Evolutionary conservation across 1,140 invertebrate species (phyloP).

Genomic region (Pogonomyrmex barbatus): DNA sequence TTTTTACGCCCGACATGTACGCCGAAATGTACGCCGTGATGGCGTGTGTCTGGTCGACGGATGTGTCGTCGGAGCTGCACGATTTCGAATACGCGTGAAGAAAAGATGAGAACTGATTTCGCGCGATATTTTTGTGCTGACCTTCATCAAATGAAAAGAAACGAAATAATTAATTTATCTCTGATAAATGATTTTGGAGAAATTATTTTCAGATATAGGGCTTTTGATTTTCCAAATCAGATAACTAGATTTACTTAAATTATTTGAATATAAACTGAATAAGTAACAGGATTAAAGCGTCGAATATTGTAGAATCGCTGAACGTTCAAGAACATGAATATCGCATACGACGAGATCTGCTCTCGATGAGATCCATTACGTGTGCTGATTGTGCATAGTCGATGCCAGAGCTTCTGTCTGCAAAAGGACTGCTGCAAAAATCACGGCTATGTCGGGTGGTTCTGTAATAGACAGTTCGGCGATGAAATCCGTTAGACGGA

Average conservation of each 20-base stretch:
- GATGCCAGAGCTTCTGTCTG: neutral
- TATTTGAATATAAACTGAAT: neutral
- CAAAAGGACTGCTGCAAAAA: conserved; percentile 24
- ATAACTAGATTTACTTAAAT: neutral
- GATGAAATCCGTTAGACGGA: neutral
- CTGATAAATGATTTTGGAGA: too few relatives aligned
- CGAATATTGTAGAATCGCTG: neutral
- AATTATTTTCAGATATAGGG: neutral
- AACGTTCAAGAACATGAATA: neutral
- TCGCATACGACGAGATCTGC: neutral
- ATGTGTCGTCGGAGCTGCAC: neutral
- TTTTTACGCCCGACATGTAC: conserved; percentile 61
- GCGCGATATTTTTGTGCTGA: neutral
- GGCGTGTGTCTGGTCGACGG: neutral
- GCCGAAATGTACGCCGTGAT: neutral
- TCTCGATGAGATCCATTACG: conserved; percentile 18
- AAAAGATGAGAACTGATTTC: neutral
- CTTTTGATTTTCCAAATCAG: neutral
- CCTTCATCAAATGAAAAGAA: neutral
- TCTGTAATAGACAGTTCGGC: neutral
- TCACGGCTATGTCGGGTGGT: neutral
- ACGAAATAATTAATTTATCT: neutral
- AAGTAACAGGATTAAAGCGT: conserved; percentile 21
- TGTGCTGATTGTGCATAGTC: conserved; percentile 23
- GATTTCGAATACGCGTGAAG: neutral